Base-by-base conservation (phyloP, 2,113 vertebrate genomes). In the Trochalopteron elliotii region DNA sequence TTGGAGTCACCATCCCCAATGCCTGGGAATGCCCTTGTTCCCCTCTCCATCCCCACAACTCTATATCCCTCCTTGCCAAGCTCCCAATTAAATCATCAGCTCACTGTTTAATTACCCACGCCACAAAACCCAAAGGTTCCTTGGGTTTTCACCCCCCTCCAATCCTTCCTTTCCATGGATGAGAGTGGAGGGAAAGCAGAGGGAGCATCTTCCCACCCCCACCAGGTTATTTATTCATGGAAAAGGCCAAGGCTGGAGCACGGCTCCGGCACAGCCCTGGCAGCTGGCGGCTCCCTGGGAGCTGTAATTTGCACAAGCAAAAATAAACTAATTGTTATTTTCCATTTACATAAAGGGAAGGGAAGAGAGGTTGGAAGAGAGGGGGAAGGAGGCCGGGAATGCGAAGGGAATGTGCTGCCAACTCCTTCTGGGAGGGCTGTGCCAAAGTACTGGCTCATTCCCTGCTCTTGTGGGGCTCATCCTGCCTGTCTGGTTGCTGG, bases 261-360 rank as follows among this genome's bases (percentile, higher is more conserved):
- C 16, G 1, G n/a, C 78, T 81, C 74, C 33, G 0, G 47, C 33
- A 2, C 68, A 68, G 86, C 87, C 71, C 87, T 93, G 95, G 93
- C 95, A 96, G 89, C 93, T 86, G 94, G 76, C 57, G 37, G 93
- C 92, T 95, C 92, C 91, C 86, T 87, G 89, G 89, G 94, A 94
- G 91, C 78, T 85, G 83, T 75, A 89, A 95, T 96, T 97, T 91
- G 78, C 95, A 94, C 83, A 79, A 75, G 78, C 84, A 76, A 94
- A 97, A 97, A 94, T 92, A 95, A 96, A 94, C 93, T 95, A 79
- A 96, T 95, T 93, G 93, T 95, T 92, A 92, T 86, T 92, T 94
- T 77, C 56, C 15, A 90, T 96, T 96, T 94, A 59, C 95, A 95
- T 77, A 83, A 60, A 90, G 69, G 56, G 70, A 93, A 70, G 75